Percentiles rank a stretch among this genome's conserved stretches.
Conservation (phyloP, 2,888 invertebrate genomes). For the Ellobium chinense region DNA sequence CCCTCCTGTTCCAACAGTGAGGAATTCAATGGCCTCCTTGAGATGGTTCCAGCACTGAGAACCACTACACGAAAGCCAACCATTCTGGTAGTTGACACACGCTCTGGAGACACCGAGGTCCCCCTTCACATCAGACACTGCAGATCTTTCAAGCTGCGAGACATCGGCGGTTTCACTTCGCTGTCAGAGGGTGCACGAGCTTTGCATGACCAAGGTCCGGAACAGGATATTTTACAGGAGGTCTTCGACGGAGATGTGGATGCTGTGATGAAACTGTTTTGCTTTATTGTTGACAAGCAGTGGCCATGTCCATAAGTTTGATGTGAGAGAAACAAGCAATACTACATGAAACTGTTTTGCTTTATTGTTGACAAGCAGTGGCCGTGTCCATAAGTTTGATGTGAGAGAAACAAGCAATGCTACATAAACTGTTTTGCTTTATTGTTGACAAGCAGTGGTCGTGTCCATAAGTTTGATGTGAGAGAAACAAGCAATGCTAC, state of each 20-base stretch:
- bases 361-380: too few species aligned
- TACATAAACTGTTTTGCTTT: background rate
- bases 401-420: too few species aligned
- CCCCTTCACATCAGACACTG: background rate
- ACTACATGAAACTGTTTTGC: too few species aligned
- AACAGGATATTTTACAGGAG: background rate
- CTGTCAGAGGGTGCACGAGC: background rate
- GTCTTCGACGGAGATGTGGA: background rate
- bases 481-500: too few species aligned
- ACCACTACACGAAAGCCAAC: background rate
- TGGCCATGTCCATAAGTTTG: background rate
- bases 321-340: too few species aligned
- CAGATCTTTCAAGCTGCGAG: background rate
- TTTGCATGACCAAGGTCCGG: background rate
- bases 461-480: background rate
- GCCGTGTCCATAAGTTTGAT: too few species aligned
- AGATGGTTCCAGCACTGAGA: too few species aligned
- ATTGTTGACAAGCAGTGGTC: background rate
- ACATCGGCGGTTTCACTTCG: background rate
- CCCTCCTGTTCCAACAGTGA: too few species aligned
- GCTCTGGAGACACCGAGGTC: background rate
- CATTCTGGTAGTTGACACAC: background rate
- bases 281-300: background rate
- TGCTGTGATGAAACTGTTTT: background rate
- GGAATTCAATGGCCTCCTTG: too few species aligned